Percentiles rank a stretch among this genome's conserved stretches.
These are phyloP conservation scores for Geophilus truncorum DNA, from an alignment of 2,888 invertebrate species.

Conservation along the genomic window DNA sequence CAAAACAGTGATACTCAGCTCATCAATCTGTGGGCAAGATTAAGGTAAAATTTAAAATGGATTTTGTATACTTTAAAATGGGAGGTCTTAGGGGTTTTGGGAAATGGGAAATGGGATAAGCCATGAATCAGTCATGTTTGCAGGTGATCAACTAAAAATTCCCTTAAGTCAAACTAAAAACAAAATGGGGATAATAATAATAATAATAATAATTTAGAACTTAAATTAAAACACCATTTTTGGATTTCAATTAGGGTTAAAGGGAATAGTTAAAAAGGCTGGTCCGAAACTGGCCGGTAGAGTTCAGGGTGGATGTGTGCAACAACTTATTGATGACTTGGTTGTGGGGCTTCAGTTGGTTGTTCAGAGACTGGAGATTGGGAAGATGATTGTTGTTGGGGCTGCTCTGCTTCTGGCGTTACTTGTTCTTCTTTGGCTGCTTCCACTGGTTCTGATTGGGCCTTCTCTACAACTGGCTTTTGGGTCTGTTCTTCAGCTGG, in stretches of 20 bases:
- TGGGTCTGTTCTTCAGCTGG: not conserved
- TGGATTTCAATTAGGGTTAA: not conserved
- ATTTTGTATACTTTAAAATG: slow-evolving; percentile 3
- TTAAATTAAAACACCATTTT: slow-evolving; percentile 5
- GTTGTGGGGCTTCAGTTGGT: not conserved
- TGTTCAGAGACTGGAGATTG: not conserved
- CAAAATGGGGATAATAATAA: not conserved
- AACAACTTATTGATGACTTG: not conserved
- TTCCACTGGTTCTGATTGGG: not conserved
- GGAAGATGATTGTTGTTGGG: not conserved
- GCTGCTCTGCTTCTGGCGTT: not conserved
- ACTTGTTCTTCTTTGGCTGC: not conserved
- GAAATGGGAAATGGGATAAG: not conserved
- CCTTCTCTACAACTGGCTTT: not conserved
- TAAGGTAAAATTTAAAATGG: not conserved
- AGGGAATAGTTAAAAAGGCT: not conserved
- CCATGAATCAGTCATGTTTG: not conserved
- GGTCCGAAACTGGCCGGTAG: slow-evolving; percentile 22
- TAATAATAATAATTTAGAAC: slow-evolving; percentile 13
- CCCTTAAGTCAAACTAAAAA: not conserved
- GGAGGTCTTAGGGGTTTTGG: not conserved
- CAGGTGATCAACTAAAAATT: not conserved
- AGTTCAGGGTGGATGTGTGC: not conserved
- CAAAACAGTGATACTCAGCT: not conserved
- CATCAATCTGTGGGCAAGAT: not conserved